Percentiles rank a stretch among this genome's conserved stretches.
Evolutionary conservation across 2,113 vertebrate species (phyloP).

Genomic region (Chamaea fasciata): DNA sequence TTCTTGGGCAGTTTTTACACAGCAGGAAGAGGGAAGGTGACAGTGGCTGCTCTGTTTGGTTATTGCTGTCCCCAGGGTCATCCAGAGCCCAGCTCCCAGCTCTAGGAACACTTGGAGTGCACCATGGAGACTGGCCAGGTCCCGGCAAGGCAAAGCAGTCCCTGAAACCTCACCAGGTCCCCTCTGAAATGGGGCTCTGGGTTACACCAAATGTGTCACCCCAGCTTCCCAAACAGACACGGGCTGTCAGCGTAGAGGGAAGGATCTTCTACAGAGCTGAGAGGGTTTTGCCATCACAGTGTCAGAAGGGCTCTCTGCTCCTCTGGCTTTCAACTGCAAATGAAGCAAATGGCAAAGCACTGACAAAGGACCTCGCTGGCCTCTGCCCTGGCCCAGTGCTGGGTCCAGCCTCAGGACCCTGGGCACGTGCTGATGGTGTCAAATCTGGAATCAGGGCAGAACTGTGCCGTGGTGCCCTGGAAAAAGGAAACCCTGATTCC

Average conservation of each 20-base stretch:
- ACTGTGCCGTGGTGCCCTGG: neutral
- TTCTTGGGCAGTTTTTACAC: neutral
- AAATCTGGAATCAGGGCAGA: neutral
- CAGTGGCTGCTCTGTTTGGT: neutral
- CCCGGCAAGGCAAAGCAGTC: neutral
- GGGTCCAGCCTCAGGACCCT: neutral
- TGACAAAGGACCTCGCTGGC: neutral
- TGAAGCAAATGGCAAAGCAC: neutral
- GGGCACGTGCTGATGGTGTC: neutral
- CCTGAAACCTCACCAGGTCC: neutral
- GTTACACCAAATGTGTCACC: neutral
- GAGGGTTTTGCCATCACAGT: neutral
- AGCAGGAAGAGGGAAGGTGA: neutral
- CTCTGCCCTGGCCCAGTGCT: neutral
- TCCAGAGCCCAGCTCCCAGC: neutral
- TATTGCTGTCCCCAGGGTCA: neutral
- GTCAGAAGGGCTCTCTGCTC: neutral
- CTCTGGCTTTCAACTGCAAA: constrained; percentile 29
- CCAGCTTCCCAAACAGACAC: neutral
- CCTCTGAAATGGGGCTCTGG: neutral
- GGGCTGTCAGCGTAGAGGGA: neutral
- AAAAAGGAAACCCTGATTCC: neutral
- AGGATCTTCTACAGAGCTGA: neutral
- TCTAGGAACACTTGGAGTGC: neutral
- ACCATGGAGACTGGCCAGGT: neutral